phyloP scores from a whole-genome alignment of 2,888 invertebrate genomes.

The Eupithecia dodoneata region DNA sequence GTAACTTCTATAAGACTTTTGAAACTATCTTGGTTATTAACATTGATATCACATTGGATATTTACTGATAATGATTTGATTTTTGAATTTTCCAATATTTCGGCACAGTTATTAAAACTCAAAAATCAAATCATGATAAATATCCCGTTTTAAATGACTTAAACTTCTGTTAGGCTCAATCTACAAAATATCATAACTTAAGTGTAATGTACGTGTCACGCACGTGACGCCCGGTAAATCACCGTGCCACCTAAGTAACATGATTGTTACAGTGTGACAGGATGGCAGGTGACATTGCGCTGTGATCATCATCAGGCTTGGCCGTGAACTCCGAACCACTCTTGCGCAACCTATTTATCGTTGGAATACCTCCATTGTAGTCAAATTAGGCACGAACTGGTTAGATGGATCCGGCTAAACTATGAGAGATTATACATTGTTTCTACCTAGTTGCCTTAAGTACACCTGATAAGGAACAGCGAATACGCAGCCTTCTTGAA shows the following conservation, averaged over 20 bases:
- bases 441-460: not conserved
- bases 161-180: too few species aligned
- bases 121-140: too few species aligned
- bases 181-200: too few species aligned
- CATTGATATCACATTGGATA: too few species aligned
- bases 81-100: too few species aligned
- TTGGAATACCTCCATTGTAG: constrained; percentile 3
- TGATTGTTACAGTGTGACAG: not conserved
- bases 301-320: constrained; percentile 13
- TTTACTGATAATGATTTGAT: too few species aligned
- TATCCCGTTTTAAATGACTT: too few species aligned
- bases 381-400: constrained; percentile 14
- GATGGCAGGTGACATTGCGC: constrained; percentile 6
- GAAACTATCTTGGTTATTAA: too few species aligned
- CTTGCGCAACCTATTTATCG: constrained; percentile 24
- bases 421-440: not conserved
- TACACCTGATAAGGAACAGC: not conserved
- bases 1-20: too few species aligned
- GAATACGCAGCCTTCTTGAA: not conserved
- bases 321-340: constrained; percentile 32
- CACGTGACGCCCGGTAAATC: not conserved
- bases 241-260: not conserved
- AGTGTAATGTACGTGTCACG: too few species aligned
- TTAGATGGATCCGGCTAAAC: not conserved
- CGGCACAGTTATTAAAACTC: too few species aligned